phyloP scores from a whole-genome alignment of 2,797 vertebrate genomes.

The Acanthurus leucopareius region DNA sequence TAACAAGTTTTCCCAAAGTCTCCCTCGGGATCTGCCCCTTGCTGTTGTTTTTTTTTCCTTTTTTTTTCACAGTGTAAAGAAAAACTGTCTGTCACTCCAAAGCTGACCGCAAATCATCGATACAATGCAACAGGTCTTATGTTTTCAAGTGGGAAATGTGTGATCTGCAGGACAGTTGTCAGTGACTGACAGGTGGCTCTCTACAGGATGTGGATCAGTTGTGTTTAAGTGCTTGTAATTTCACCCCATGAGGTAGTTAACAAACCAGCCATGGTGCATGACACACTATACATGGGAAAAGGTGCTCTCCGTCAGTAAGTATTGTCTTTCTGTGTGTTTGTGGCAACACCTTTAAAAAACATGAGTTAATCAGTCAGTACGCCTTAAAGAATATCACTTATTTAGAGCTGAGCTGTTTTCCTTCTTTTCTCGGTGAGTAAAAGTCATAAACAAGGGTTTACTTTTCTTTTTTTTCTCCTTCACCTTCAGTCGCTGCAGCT shows the following conservation, averaged over 20 bases:
- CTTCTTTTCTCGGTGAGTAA: constrained; percentile 17
- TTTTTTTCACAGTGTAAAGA: constrained; percentile 45
- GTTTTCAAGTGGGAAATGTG: constrained; percentile 68
- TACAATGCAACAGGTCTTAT: constrained; percentile 72
- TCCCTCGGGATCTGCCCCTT: constrained; percentile 52
- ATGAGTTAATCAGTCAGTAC: background rate
- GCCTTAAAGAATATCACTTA: background rate
- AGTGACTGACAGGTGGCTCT: constrained; percentile 61
- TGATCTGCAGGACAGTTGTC: constrained; percentile 40
- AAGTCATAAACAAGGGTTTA: constrained; percentile 40
- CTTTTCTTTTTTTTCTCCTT: constrained; percentile 20
- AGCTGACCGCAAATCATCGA: constrained; percentile 58
- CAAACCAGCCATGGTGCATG: constrained; percentile 35
- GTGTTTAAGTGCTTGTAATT: constrained; percentile 66
- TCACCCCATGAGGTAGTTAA: constrained; percentile 61
- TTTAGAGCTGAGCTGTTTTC: background rate
- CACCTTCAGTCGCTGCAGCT: constrained; percentile 30
- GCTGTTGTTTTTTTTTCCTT: constrained; percentile 10
- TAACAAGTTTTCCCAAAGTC: constrained; percentile 69
- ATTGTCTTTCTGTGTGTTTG: constrained; percentile 6
- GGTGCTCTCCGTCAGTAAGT: constrained; percentile 19
- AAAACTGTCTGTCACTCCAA: constrained; percentile 63
- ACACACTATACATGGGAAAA: constrained; percentile 43
- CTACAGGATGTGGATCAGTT: constrained; percentile 56
- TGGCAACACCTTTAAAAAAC: constrained; percentile 1